These are phyloP conservation scores for Papilio demoleus DNA, from an alignment of 2,888 invertebrate species.

Conservation along the genomic window DNA sequence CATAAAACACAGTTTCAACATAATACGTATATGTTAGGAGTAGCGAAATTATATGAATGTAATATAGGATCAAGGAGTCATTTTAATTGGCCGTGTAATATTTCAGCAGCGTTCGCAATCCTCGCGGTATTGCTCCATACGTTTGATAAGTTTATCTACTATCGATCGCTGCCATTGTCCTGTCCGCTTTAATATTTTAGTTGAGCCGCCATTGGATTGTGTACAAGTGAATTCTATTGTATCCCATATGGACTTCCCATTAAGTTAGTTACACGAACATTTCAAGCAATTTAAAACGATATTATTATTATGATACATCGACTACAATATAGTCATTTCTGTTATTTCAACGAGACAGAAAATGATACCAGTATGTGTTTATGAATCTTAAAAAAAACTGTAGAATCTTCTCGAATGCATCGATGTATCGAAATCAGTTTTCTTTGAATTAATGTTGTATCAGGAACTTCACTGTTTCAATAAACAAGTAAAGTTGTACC, in stretches of 20 bases:
- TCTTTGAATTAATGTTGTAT: constrained; percentile 2
- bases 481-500: constrained; percentile 13
- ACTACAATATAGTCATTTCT: neutral
- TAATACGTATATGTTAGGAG: neutral
- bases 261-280: neutral
- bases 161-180: constrained; percentile 38
- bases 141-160: constrained; percentile 37
- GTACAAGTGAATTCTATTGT: constrained; percentile 31
- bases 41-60: neutral
- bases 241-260: constrained; percentile 5
- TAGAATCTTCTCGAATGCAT: too few species aligned
- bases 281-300: neutral
- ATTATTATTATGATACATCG: too few species aligned
- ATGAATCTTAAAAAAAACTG: too few species aligned
- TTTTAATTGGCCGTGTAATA: constrained; percentile 30
- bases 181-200: constrained; percentile 37
- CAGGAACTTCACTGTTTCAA: neutral
- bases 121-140: constrained; percentile 26
- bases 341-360: neutral
- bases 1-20: neutral
- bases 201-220: constrained; percentile 32
- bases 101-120: constrained; percentile 19
- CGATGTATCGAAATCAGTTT: neutral
- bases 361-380: too few species aligned
- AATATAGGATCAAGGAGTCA: neutral